phyloP scores from a whole-genome alignment of 2,888 invertebrate genomes.

The Pristionchus arcanus region DNA sequence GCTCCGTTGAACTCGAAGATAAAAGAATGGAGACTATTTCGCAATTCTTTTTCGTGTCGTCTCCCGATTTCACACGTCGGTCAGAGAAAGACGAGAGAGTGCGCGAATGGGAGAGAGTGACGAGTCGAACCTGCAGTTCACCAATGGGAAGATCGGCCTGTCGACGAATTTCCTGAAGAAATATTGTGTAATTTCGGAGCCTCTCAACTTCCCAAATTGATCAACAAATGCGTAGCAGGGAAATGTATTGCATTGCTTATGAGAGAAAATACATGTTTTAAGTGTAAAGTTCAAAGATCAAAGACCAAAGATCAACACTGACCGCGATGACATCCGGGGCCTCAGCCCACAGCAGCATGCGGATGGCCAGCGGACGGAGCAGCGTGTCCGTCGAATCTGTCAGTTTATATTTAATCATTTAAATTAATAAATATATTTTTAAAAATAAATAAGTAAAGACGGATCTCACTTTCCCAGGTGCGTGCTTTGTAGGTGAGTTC shows the following conservation, averaged over 20 bases:
- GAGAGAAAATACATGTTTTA: too few relatives aligned
- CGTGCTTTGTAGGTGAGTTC: neutral
- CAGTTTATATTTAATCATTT: neutral
- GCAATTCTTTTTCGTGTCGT: too few relatives aligned
- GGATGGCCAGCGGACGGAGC: neutral
- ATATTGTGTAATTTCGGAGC: neutral
- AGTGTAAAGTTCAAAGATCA: too few relatives aligned
- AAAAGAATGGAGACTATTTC: too few relatives aligned
- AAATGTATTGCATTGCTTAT: too few relatives aligned
- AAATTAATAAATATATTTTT: neutral
- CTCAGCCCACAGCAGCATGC: conserved; percentile 13
- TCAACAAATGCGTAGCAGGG: too few relatives aligned
- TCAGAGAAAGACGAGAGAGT: neutral
- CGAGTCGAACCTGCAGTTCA: too few relatives aligned
- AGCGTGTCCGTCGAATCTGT: neutral
- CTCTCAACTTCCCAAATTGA: neutral
- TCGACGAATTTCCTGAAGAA: too few relatives aligned
- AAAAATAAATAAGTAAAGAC: neutral
- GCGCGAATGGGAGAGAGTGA: neutral
- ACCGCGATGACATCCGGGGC: neutral
- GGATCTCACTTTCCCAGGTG: neutral
- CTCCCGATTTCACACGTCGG: neutral
- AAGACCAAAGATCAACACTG: neutral
- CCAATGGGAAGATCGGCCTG: too few relatives aligned
- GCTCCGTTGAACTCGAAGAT: too few relatives aligned